Percentiles rank a stretch among this genome's conserved stretches.
These are phyloP conservation scores for Dryomyza anilis DNA, from an alignment of 2,888 invertebrate species.

Conservation along the genomic window DNA sequence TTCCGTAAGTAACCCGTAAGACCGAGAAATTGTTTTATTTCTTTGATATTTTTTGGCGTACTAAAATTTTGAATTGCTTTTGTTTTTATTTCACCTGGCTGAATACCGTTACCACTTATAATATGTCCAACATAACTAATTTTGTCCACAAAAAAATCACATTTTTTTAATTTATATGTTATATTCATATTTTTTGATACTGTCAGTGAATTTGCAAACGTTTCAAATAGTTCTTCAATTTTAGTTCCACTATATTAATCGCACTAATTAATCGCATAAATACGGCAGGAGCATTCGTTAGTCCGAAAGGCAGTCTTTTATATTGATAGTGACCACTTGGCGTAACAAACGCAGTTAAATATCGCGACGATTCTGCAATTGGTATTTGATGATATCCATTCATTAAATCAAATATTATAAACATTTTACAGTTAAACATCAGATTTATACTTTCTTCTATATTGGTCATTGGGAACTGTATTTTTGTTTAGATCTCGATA, in stretches of 20 bases:
- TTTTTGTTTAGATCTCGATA: conserved; percentile 9
- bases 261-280: too few relatives aligned
- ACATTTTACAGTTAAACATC: conserved; percentile 14
- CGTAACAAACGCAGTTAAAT: conserved; percentile 41
- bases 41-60: background rate
- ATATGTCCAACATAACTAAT: too few relatives aligned
- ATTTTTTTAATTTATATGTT: too few relatives aligned
- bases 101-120: background rate
- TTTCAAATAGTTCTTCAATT: too few relatives aligned
- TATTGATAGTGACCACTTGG: conserved; percentile 43
- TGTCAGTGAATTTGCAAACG: too few relatives aligned
- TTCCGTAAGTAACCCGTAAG: background rate
- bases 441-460: conserved; percentile 23
- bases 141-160: too few relatives aligned
- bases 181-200: too few relatives aligned
- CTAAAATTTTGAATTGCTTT: background rate
- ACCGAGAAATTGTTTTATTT: background rate
- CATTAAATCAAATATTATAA: conserved; percentile 28
- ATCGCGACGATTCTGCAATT: conserved; percentile 14
- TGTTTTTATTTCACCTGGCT: background rate
- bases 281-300: too few relatives aligned
- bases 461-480: conserved; percentile 20
- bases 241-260: too few relatives aligned
- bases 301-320: too few relatives aligned
- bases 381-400: conserved; percentile 27